phyloP scores from a whole-genome alignment of 2,113 vertebrate genomes.

The Antigone vipio region DNA sequence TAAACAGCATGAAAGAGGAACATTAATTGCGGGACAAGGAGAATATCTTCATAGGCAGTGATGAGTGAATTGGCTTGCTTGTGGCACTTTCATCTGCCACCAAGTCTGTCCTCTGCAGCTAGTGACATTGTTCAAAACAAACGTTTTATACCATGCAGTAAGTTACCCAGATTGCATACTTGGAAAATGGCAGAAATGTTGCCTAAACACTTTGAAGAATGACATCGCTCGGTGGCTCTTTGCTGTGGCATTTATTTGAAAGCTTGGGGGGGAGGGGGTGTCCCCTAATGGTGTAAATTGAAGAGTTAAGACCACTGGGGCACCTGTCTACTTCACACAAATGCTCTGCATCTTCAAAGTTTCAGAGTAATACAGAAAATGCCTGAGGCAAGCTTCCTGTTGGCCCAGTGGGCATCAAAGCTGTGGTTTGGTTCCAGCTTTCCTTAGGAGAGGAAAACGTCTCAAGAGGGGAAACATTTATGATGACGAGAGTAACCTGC shows the following conservation, averaged over 20 bases:
- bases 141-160: neutral
- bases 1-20: neutral
- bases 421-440: neutral
- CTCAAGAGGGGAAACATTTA: neutral
- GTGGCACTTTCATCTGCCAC: neutral
- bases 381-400: accelerated
- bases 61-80: neutral
- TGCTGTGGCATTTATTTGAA: neutral
- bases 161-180: neutral
- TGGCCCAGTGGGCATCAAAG: neutral
- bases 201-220: neutral
- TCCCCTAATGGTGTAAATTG: neutral
- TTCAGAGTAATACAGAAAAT: neutral
- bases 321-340: too few species aligned
- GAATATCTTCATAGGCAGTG: neutral
- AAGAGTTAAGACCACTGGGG: neutral
- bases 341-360: neutral
- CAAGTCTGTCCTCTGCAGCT: neutral
- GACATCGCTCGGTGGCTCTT: neutral
- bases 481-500: neutral
- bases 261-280: accelerated
- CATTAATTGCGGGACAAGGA: neutral
- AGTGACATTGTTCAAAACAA: neutral
- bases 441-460: neutral
- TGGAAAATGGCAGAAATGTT: neutral